Evolutionary conservation across 1,140 invertebrate genomes (phyloP).

Genomic region (Cephus cinctus): DNA sequence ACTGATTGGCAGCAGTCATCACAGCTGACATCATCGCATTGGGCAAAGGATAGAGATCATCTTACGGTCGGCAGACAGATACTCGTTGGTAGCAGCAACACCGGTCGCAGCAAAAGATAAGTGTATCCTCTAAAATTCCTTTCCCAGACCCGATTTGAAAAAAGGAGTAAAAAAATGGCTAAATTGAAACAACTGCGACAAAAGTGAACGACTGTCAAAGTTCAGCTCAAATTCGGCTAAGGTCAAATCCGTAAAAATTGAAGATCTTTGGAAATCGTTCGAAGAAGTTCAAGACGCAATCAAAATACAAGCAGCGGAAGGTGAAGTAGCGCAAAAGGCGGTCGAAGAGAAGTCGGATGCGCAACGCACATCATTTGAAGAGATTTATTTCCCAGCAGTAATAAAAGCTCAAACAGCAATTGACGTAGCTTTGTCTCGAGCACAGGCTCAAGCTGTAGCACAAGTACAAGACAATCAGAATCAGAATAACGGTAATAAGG

Average conservation of each 20-base stretch:
- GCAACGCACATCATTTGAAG: neutral
- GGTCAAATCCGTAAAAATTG: neutral
- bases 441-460: neutral
- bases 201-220: neutral
- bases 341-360: slow-evolving; percentile 3
- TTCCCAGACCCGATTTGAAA: slow-evolving; percentile 5
- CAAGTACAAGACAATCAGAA: neutral
- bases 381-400: slow-evolving; percentile 2
- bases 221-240: neutral
- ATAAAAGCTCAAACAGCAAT: slow-evolving; percentile 1
- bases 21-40: neutral
- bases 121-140: neutral
- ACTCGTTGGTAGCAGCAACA: neutral
- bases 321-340: slow-evolving; percentile 2
- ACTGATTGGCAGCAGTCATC: neutral
- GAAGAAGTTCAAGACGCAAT: neutral
- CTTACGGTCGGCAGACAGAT: neutral
- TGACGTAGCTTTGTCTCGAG: neutral
- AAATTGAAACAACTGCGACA: neutral
- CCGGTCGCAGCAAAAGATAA: slow-evolving; percentile 4
- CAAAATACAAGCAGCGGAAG: neutral
- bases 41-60: neutral
- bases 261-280: neutral
- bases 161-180: neutral
- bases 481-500: neutral